A percentile compares a stretch with the other conserved stretches of the same genome.
These are phyloP conservation scores for Chrysolina americana DNA, from an alignment of 2,888 invertebrate genomes.

Conservation along the genomic window DNA sequence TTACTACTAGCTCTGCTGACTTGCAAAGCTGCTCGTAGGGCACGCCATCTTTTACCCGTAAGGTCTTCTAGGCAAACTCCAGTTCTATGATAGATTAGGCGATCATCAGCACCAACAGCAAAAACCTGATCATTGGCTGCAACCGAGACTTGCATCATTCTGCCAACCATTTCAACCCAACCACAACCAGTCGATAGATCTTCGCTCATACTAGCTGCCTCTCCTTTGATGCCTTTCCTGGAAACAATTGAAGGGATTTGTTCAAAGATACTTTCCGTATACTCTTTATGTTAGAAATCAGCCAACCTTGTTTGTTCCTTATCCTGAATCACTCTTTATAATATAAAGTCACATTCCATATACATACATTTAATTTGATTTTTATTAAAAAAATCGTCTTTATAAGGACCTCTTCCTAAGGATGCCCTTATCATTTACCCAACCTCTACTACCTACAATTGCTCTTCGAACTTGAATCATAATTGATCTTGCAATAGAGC, in stretches of 20 bases:
- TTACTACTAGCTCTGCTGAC: conserved; percentile 87
- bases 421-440: too few relatives aligned
- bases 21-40: conserved; percentile 85
- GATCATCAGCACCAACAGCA: conserved; percentile 87
- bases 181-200: conserved; percentile 84
- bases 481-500: too few relatives aligned
- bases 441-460: too few relatives aligned
- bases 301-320: too few relatives aligned
- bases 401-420: too few relatives aligned
- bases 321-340: too few relatives aligned
- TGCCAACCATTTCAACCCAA: conserved; percentile 93
- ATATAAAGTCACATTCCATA: too few relatives aligned
- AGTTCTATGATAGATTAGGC: conserved; percentile 84
- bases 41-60: conserved; percentile 90
- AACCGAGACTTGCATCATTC: conserved; percentile 87
- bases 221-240: conserved; percentile 71
- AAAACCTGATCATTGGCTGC: conserved; percentile 89
- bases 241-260: conserved; percentile 4
- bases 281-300: too few relatives aligned
- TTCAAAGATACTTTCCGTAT: too few relatives aligned
- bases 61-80: conserved; percentile 83
- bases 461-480: too few relatives aligned
- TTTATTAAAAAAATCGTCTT: too few relatives aligned
- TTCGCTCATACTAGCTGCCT: conserved; percentile 80
- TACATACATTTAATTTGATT: too few relatives aligned